Conservation (phyloP, 2,888 invertebrate genomes). For the Cerceris ruficornis region DNA sequence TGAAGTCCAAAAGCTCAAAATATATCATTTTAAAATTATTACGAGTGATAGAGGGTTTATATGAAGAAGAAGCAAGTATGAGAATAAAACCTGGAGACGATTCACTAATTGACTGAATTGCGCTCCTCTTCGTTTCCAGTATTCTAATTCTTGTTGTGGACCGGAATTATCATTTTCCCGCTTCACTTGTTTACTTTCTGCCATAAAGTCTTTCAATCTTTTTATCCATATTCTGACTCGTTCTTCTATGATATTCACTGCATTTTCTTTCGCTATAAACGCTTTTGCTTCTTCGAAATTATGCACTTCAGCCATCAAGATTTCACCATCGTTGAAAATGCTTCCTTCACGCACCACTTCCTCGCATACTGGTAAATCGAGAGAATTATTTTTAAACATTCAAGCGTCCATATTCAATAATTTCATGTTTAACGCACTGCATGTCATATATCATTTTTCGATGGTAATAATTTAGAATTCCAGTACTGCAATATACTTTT, state of each 20-base stretch:
- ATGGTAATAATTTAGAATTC: too few species aligned
- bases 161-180: slow-evolving; percentile 96
- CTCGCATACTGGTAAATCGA: slow-evolving; percentile 86
- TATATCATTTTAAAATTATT: too few species aligned
- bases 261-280: slow-evolving; percentile 85
- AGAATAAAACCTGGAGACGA: slow-evolving; percentile 85
- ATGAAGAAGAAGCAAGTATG: neutral
- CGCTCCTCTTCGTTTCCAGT: slow-evolving; percentile 97
- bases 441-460: too few species aligned
- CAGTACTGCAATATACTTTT: too few species aligned
- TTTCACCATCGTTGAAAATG: slow-evolving; percentile 89
- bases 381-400: neutral
- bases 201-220: slow-evolving; percentile 89
- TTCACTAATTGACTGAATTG: slow-evolving; percentile 94
- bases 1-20: too few species aligned
- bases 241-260: slow-evolving; percentile 86
- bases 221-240: slow-evolving; percentile 91
- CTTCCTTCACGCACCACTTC: slow-evolving; percentile 91
- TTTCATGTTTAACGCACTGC: too few species aligned
- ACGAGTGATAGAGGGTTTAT: too few species aligned
- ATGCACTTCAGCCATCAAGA: slow-evolving; percentile 84
- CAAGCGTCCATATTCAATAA: too few species aligned
- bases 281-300: slow-evolving; percentile 88
- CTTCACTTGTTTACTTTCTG: slow-evolving; percentile 95
- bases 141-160: slow-evolving; percentile 96